These are phyloP conservation scores for Conus betulinus DNA, from an alignment of 1,140 invertebrate genomes.

Conservation along the genomic window DNA sequence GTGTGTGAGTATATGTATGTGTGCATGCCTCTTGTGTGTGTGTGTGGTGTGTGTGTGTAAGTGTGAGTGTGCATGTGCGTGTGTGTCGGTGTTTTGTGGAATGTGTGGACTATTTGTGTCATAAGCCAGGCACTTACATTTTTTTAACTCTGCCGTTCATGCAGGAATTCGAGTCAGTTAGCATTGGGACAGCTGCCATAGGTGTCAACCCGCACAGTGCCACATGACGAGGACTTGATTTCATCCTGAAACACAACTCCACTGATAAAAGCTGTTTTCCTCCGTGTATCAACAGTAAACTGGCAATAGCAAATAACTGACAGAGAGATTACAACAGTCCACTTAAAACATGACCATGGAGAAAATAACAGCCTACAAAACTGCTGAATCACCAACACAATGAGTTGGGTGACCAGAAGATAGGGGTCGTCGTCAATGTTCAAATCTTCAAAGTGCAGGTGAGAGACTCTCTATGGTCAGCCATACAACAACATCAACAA, in stretches of 20 bases:
- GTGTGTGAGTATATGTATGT: too few relatives aligned
- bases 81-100: too few relatives aligned
- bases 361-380: not conserved
- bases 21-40: not conserved
- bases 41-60: not conserved
- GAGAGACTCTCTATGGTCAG: too few relatives aligned
- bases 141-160: not conserved
- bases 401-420: not conserved
- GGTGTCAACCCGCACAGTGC: not conserved
- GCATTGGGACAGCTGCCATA: not conserved
- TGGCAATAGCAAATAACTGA: not conserved
- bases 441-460: too few relatives aligned
- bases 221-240: not conserved
- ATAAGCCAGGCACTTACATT: constrained; percentile 2
- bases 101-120: not conserved
- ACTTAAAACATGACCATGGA: not conserved
- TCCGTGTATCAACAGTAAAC: not conserved
- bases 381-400: too few relatives aligned
- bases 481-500: too few relatives aligned
- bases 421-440: not conserved
- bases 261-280: too few relatives aligned
- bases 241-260: constrained; percentile 24
- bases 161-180: too few relatives aligned
- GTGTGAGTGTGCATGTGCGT: not conserved
- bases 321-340: too few relatives aligned